Percentiles rank a stretch among this genome's conserved stretches.
These are phyloP conservation scores for Napeogenes inachia DNA, from an alignment of 2,888 invertebrate species.

Conservation along the genomic window DNA sequence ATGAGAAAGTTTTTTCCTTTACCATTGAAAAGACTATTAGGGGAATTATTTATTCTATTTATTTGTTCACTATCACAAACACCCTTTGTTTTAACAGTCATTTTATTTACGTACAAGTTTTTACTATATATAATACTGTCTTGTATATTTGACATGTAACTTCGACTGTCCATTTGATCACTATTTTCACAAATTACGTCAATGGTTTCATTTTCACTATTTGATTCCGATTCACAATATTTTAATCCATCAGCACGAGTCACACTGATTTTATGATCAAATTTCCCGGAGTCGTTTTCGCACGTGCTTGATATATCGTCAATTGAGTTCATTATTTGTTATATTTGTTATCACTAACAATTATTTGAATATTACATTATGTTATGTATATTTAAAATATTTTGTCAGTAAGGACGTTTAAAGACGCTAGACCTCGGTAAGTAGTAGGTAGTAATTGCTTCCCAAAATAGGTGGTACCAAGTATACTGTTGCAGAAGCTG, in stretches of 20 bases:
- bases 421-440: slow-evolving; percentile 32
- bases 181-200: slow-evolving; percentile 70
- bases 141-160: slow-evolving; percentile 36
- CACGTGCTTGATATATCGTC: slow-evolving; percentile 71
- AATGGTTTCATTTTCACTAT: slow-evolving; percentile 71
- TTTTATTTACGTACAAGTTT: slow-evolving; percentile 44
- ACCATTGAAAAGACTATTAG: slow-evolving; percentile 41
- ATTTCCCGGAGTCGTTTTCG: slow-evolving; percentile 48
- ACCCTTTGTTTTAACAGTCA: slow-evolving; percentile 40
- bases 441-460: slow-evolving; percentile 67
- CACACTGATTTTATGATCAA: slow-evolving; percentile 34
- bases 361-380: slow-evolving; percentile 12
- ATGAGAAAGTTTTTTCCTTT: slow-evolving; percentile 76
- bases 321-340: slow-evolving; percentile 49
- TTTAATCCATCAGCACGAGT: slow-evolving; percentile 41
- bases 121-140: slow-evolving; percentile 44
- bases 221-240: slow-evolving; percentile 56
- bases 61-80: slow-evolving; percentile 26
- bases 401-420: slow-evolving; percentile 9
- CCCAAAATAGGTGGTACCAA: slow-evolving; percentile 72
- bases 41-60: slow-evolving; percentile 41
- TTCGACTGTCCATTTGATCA: slow-evolving; percentile 38
- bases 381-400: slow-evolving; percentile 10
- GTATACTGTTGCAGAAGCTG: slow-evolving; percentile 44
- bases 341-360: slow-evolving; percentile 17